Conservation (phyloP, 53 echinoderm and acorn worm species). For the Glandiceps talaboti region DNA sequence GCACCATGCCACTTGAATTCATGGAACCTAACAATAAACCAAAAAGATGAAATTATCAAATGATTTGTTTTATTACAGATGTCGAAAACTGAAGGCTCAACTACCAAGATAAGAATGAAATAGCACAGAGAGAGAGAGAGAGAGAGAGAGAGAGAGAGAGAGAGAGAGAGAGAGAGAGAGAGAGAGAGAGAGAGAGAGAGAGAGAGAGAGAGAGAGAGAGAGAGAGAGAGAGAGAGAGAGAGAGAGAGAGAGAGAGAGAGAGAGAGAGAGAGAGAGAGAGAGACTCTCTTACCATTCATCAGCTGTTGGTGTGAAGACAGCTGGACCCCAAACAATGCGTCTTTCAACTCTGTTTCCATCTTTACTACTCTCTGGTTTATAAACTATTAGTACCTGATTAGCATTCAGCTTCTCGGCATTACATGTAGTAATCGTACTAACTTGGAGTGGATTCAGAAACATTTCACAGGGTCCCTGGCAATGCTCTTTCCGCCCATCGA, state of each 20-base stretch:
- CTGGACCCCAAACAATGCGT: constrained; percentile 1
- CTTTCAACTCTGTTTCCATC: neutral
- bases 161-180: no score
- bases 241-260: no score
- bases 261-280: no score
- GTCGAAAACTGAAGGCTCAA: no score
- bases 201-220: no score
- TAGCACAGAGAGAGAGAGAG: no score
- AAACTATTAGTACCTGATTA: neutral
- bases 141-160: no score
- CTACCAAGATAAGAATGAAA: no score
- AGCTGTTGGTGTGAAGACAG: constrained; percentile 3
- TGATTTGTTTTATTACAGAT: no score
- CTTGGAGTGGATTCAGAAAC: neutral
- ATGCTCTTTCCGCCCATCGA: neutral
- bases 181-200: no score
- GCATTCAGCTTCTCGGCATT: neutral
- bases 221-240: no score
- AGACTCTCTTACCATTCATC: constrained; percentile 13
- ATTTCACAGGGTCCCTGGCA: neutral
- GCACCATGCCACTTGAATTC: constrained; percentile 8
- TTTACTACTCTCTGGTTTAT: neutral
- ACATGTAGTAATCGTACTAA: neutral
- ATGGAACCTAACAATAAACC: constrained; percentile 11
- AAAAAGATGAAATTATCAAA: no score